phyloP scores from a whole-genome alignment of 1,140 invertebrate genomes.

The Rhagoletis pomonella region DNA sequence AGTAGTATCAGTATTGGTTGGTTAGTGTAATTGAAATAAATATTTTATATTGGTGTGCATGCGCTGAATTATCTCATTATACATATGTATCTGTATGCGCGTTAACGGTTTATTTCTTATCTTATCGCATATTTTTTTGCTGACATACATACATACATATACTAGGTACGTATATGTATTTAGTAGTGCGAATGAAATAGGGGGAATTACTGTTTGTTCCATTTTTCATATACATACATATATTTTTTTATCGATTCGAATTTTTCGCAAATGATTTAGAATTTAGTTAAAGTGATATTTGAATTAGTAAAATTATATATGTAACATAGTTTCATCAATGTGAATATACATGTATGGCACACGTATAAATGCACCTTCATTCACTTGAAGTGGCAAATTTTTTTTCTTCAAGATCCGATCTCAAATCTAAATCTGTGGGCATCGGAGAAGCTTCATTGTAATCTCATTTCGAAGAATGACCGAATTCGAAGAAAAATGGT shows the following conservation, averaged over 20 bases:
- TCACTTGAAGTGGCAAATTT: too few species aligned
- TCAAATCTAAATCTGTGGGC: too few species aligned
- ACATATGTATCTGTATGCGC: neutral
- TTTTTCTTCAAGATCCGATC: too few species aligned
- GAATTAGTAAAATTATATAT: neutral
- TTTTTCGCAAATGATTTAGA: neutral
- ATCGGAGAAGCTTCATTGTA: too few species aligned
- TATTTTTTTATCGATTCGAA: neutral
- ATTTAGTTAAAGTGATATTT: neutral
- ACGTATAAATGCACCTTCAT: too few species aligned
- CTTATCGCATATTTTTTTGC: constrained; percentile 2
- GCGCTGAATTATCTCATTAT: neutral
- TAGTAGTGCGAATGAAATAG: neutral
- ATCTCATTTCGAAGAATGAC: too few species aligned
- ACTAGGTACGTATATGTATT: too few species aligned
- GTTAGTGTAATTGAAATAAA: neutral
- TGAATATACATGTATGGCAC: too few species aligned
- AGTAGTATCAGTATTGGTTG: neutral
- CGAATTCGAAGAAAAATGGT: too few species aligned
- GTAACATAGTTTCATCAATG: too few species aligned
- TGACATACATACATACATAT: neutral
- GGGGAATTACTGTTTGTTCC: neutral
- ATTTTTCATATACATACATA: neutral
- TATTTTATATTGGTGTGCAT: neutral
- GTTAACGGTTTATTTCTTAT: constrained; percentile 35